Evolutionary conservation across 2,888 invertebrate genomes (phyloP).

Genomic region (Nephrotoma guestfalica): DNA sequence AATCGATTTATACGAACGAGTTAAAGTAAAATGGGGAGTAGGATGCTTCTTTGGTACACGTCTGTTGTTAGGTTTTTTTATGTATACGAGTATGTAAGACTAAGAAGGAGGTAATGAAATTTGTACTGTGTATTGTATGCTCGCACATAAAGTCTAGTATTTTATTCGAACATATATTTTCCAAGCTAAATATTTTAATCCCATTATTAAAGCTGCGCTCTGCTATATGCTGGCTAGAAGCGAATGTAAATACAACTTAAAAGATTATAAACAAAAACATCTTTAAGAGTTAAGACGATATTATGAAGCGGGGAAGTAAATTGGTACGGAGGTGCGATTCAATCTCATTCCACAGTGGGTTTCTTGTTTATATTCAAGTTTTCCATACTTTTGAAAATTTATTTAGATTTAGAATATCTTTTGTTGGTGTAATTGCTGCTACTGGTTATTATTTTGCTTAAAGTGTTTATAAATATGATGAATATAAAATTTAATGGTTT

Average conservation of each 20-base stretch:
- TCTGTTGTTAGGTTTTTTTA: not conserved
- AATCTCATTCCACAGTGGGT: not conserved
- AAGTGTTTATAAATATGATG: not conserved
- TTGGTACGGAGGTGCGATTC: not conserved
- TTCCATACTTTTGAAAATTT: not conserved
- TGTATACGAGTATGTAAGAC: no score
- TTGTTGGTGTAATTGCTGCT: not conserved
- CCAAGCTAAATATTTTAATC: not conserved
- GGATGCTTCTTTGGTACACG: not conserved
- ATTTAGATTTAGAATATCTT: not conserved
- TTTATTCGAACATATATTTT: not conserved
- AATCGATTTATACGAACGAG: not conserved
- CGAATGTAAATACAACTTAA: not conserved
- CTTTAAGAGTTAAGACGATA: not conserved
- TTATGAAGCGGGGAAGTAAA: not conserved
- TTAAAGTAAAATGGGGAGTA: not conserved
- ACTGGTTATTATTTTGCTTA: not conserved
- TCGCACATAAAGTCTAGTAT: not conserved
- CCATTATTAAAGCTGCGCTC: not conserved
- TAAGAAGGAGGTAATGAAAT: not conserved
- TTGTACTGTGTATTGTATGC: not conserved
- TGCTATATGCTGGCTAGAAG: not conserved
- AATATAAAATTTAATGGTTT: not conserved
- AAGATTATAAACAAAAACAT: not conserved
- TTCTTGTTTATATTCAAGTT: not conserved